These are phyloP conservation scores for Prionailurus bengalensis DNA, from an alignment of 2,113 vertebrate genomes.

Conservation along the genomic window DNA sequence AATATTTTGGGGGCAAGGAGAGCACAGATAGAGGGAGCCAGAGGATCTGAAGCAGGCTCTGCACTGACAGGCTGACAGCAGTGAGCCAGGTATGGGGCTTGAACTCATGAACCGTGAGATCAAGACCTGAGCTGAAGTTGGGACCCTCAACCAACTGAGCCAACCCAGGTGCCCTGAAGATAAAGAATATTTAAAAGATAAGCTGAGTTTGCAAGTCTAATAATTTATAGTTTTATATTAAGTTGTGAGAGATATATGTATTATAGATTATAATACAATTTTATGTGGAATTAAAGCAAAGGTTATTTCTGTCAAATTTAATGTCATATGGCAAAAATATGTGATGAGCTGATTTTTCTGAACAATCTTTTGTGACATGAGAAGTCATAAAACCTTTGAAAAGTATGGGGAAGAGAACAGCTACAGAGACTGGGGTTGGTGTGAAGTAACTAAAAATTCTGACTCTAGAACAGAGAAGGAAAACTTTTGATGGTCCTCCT, in stretches of 20 bases:
- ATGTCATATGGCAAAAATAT: not conserved
- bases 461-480: not conserved
- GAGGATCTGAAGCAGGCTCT: too few relatives aligned
- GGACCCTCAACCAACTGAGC: too few relatives aligned
- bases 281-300: constrained; percentile 32
- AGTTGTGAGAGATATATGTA: not conserved
- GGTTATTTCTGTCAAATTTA: constrained; percentile 60
- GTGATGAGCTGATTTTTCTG: not conserved
- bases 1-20: too few relatives aligned
- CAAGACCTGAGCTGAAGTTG: too few relatives aligned
- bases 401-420: constrained; percentile 1
- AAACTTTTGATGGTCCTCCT: not conserved
- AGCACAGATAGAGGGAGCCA: too few relatives aligned
- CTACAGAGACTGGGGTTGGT: not conserved
- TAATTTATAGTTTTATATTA: constrained; percentile 27
- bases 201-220: not conserved
- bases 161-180: not conserved
- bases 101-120: too few relatives aligned
- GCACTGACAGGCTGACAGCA: too few relatives aligned
- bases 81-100: too few relatives aligned
- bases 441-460: not conserved
- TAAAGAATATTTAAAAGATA: constrained; percentile 33
- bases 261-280: not conserved
- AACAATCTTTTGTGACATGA: constrained; percentile 25
- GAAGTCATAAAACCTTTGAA: constrained; percentile 36